phyloP scores from a whole-genome alignment of 92 coral and sea anemone genomes.

The Isaurus tuberculatus region DNA sequence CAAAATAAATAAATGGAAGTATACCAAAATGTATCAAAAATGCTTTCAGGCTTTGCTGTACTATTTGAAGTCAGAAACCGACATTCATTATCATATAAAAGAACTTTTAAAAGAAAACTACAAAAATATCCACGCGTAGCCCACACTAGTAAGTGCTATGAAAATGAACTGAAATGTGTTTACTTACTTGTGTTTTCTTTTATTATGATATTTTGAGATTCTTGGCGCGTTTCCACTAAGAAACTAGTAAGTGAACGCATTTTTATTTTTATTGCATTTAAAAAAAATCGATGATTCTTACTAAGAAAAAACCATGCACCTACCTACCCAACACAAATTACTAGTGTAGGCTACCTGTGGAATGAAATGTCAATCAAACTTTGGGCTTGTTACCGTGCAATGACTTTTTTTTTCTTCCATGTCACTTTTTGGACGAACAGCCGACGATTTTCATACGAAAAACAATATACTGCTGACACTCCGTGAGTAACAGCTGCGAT shows the following conservation, averaged over 20 bases:
- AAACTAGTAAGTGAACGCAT: slow-evolving; percentile 12
- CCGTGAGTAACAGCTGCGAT: slow-evolving; percentile 16
- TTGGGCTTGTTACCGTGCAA: slow-evolving; percentile 13
- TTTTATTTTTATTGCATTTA: slow-evolving; percentile 7
- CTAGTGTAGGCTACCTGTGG: slow-evolving; percentile 16
- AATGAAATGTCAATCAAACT: slow-evolving; percentile 12
- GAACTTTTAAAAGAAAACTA: slow-evolving; percentile 8
- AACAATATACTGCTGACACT: slow-evolving; percentile 8
- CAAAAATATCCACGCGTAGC: slow-evolving; percentile 9
- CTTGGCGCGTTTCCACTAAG: slow-evolving; percentile 13
- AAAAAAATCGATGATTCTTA: slow-evolving; percentile 11
- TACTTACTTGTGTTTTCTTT: slow-evolving; percentile 12
- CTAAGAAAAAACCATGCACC: slow-evolving; percentile 11
- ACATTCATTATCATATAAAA: slow-evolving; percentile 10
- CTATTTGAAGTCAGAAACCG: slow-evolving; percentile 14
- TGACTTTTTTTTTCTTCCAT: not conserved
- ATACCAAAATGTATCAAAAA: slow-evolving; percentile 10
- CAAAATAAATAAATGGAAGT: slow-evolving; percentile 11
- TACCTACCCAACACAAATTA: slow-evolving; percentile 10
- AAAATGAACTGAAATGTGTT: slow-evolving; percentile 12
- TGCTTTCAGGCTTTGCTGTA: slow-evolving; percentile 8
- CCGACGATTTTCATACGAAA: slow-evolving; percentile 8
- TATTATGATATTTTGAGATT: slow-evolving; percentile 4
- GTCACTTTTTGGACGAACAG: slow-evolving; percentile 11
- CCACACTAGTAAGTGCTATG: slow-evolving; percentile 14